Base-by-base conservation (phyloP, 2,797 vertebrate genomes). In the Nyctibius grandis region DNA sequence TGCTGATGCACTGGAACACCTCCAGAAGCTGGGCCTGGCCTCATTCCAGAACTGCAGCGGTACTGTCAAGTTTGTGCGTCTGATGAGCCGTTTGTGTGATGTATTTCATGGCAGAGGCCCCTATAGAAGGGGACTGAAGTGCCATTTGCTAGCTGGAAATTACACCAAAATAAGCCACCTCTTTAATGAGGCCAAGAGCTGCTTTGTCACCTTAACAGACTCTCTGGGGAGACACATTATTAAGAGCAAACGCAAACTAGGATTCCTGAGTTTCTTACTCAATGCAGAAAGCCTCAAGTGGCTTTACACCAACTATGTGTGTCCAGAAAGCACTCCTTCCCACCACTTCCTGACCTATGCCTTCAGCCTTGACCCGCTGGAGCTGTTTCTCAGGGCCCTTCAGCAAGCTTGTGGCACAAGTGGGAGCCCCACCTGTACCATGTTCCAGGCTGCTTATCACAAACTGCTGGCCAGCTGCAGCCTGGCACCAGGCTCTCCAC, bases 251-350 rank as follows among this genome's bases (percentile, higher is more conserved):
- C 91, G 94, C 51, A 97, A 53, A 87, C 85, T 97, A 38, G 97
- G 97, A 59, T 97, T 97, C 83, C 28, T 97, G 91, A 95, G 97
- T 70, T 95, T 97, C 65, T 83, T 98, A 78, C 95, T 98, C 51
- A 98, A 96, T 17, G 91, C 91, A 0, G 94, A 98, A 89, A 98
- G 97, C 69, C 86, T 98, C 51, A 94, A 92, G 54, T 98, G 97
- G 97, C 91, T 98, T 68, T 97, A 86, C 23, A 87, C 84, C 74
- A 98, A 91, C 44, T 90, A 87, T 0, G 1, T 34, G 1, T 88
- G 76, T 82, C 74, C 75, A 48, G 87, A 89, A 72, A 63, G 63
- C 14, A 7, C 50, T 86, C 80, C 77, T 54, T 85, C 85, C 63
- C 82, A 22, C 2, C 75, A 73, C 47, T 61, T 97, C 77, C 83